These are phyloP conservation scores for Acronicta psi DNA, from an alignment of 2,888 invertebrate species.

Conservation along the genomic window DNA sequence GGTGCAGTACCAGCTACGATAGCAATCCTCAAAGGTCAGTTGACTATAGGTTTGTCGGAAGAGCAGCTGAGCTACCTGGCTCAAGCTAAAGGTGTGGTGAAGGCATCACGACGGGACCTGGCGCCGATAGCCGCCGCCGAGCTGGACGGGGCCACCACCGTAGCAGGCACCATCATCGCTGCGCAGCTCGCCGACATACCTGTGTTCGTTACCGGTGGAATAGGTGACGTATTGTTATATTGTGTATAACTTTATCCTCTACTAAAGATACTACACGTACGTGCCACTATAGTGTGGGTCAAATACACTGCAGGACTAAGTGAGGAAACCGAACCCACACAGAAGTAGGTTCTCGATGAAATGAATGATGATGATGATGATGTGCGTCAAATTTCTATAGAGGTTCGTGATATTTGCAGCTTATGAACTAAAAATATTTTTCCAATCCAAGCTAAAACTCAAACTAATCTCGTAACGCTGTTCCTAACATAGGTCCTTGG, in stretches of 20 bases:
- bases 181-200: slow-evolving; percentile 95
- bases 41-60: slow-evolving; percentile 93
- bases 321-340: too few relatives aligned
- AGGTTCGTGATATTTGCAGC: background rate
- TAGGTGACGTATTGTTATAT: slow-evolving; percentile 75
- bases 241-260: background rate
- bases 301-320: too few relatives aligned
- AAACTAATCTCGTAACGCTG: too few relatives aligned
- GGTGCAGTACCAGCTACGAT: slow-evolving; percentile 97
- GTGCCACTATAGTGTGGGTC: too few relatives aligned
- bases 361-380: too few relatives aligned
- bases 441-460: too few relatives aligned
- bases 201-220: slow-evolving; percentile 98
- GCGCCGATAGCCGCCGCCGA: slow-evolving; percentile 92
- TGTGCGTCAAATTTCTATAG: too few relatives aligned
- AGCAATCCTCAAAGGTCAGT: slow-evolving; percentile 94
- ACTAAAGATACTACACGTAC: too few relatives aligned
- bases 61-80: slow-evolving; percentile 92
- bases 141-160: slow-evolving; percentile 97
- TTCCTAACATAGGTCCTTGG: too few relatives aligned
- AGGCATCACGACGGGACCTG: slow-evolving; percentile 96
- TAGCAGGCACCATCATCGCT: slow-evolving; percentile 97
- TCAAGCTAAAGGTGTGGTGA: slow-evolving; percentile 89
- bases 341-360: too few relatives aligned
- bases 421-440: too few relatives aligned